A percentile compares a stretch with the other conserved stretches of the same genome.
Evolutionary conservation across 2,797 vertebrate species (phyloP).

Genomic region (Lemur catta): DNA sequence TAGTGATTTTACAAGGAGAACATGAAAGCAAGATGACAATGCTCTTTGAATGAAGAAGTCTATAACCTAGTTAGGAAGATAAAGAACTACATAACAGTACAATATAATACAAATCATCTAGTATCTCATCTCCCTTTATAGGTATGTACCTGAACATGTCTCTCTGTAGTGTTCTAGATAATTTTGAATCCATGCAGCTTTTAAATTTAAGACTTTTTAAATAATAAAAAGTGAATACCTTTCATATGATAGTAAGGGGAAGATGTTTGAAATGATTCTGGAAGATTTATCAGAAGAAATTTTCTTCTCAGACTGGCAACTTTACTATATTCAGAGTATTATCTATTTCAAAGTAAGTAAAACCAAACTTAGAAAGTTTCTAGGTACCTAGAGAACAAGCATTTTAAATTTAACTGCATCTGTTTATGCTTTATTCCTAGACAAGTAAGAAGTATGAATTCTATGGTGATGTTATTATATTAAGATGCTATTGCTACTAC

Average conservation of each 20-base stretch:
- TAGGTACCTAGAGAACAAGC: not conserved
- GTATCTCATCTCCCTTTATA: not conserved
- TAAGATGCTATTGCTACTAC: not conserved
- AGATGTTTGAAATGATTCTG: constrained; percentile 43
- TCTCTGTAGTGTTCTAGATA: not conserved
- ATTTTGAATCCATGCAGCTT: constrained; percentile 36
- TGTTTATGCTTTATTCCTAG: constrained; percentile 12
- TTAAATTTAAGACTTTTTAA: constrained; percentile 39
- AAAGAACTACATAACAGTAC: not conserved
- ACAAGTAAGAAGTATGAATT: not conserved
- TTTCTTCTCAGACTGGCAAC: not conserved
- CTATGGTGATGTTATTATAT: not conserved
- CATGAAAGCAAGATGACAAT: not conserved
- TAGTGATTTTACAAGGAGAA: constrained; percentile 26
- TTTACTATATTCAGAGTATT: constrained; percentile 21
- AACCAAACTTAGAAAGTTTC: constrained; percentile 32
- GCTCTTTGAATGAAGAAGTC: not conserved
- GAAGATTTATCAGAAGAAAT: constrained; percentile 21
- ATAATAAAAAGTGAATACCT: not conserved
- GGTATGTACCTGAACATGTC: not conserved
- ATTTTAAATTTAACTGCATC: constrained; percentile 6
- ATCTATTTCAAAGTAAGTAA: not conserved
- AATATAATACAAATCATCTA: constrained; percentile 36
- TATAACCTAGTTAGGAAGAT: constrained; percentile 1
- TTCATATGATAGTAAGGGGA: constrained; percentile 4